These are phyloP conservation scores for Ceyx margarethae DNA, from an alignment of 2,113 vertebrate genomes.

Conservation along the genomic window DNA sequence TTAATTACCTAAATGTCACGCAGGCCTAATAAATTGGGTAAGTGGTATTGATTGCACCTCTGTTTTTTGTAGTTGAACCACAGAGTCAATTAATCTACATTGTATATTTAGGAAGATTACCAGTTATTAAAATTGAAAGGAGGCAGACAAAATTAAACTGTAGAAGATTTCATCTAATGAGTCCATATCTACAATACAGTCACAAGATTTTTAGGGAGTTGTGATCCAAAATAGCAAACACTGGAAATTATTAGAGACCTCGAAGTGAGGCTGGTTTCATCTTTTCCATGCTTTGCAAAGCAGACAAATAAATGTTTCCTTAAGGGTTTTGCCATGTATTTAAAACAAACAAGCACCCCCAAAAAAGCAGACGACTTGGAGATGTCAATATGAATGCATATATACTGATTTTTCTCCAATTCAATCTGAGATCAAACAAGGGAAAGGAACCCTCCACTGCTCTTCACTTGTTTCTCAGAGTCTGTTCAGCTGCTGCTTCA, in stretches of 20 bases:
- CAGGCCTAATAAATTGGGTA: conserved; percentile 59
- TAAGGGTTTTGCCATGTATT: background rate
- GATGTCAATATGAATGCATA: rapidly evolving
- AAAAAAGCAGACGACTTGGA: background rate
- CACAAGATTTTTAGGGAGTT: background rate
- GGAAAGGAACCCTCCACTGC: background rate
- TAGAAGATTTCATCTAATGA: background rate
- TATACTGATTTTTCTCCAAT: background rate
- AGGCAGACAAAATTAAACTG: background rate
- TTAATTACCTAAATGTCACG: conserved; percentile 57
- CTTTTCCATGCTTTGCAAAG: background rate
- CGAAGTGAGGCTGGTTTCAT: background rate
- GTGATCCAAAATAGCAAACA: background rate
- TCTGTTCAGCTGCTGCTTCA: background rate
- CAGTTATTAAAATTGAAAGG: conserved; percentile 27
- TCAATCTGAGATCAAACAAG: background rate
- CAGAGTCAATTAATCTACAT: conserved; percentile 33
- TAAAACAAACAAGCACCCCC: background rate
- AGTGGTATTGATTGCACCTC: conserved; percentile 21
- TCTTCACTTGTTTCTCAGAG: background rate
- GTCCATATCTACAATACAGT: background rate
- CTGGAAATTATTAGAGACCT: background rate
- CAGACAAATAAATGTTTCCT: background rate
- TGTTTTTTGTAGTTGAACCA: conserved; percentile 1
- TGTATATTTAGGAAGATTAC: conserved; percentile 35